phyloP scores from a whole-genome alignment of 1,140 invertebrate genomes.

The Drosophila simulans region DNA sequence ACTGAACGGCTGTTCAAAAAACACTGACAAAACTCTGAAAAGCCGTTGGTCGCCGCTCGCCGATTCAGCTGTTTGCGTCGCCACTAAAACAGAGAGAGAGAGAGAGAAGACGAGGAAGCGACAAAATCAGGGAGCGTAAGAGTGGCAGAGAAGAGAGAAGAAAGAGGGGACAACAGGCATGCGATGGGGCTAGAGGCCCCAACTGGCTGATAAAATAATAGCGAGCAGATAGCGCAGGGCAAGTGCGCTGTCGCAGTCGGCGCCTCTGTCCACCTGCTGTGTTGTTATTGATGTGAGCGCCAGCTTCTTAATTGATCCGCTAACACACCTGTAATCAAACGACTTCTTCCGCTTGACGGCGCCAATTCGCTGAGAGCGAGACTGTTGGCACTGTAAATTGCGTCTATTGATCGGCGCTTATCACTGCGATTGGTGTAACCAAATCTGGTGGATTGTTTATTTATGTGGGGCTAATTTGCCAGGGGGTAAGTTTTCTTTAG shows the following conservation, averaged over 20 bases:
- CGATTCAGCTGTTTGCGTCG: conserved; percentile 42
- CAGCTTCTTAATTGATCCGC: conserved; percentile 24
- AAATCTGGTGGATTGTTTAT: not conserved
- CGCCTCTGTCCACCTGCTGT: conserved; percentile 2
- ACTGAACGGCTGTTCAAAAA: conserved; percentile 69
- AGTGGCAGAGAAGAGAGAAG: not conserved
- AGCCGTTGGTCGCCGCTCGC: conserved; percentile 27
- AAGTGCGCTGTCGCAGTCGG: conserved; percentile 11
- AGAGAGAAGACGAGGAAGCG: not conserved
- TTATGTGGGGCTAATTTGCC: no score
- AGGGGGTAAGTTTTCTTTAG: no score
- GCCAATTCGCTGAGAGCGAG: conserved; percentile 1
- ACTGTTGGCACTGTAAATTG: not conserved
- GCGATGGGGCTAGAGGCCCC: conserved; percentile 11
- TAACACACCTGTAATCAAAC: conserved; percentile 10
- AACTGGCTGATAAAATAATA: conserved; percentile 28
- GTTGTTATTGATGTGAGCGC: conserved; percentile 10
- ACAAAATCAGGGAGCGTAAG: not conserved
- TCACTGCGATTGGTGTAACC: conserved; percentile 1
- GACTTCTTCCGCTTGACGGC: conserved; percentile 17
- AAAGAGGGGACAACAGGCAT: not conserved
- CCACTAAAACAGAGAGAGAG: conserved; percentile 1
- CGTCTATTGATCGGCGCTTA: conserved; percentile 17
- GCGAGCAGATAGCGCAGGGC: conserved; percentile 35
- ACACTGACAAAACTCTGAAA: conserved; percentile 50